Evolutionary conservation across 2,888 invertebrate genomes (phyloP).

Genomic region (Zaprionus bogoriensis): DNA sequence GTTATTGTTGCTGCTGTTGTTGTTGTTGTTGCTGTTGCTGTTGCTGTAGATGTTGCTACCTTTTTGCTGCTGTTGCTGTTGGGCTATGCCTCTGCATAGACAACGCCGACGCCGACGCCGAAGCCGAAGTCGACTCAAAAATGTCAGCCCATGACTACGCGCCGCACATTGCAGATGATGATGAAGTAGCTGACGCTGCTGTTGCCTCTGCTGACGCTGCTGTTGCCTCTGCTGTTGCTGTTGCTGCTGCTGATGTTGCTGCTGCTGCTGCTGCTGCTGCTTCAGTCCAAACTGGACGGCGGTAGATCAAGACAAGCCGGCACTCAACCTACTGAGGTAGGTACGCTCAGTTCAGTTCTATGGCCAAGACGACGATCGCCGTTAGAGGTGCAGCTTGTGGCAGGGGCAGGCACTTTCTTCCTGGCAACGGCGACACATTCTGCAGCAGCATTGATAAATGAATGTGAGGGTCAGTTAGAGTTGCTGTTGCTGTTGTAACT

Average conservation of each 20-base stretch:
- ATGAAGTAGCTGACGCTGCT: conserved; percentile 63
- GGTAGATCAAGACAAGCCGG: conserved; percentile 61
- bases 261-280: conserved; percentile 15
- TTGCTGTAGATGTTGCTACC: conserved; percentile 50
- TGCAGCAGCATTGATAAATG: conserved; percentile 68
- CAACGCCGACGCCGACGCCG: conserved; percentile 26
- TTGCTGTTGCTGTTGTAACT: no score
- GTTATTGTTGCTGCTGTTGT: conserved; percentile 30
- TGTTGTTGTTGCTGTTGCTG: conserved; percentile 23
- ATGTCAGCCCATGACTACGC: conserved; percentile 73
- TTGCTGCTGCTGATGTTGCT: neutral
- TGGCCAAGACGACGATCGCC: conserved; percentile 33
- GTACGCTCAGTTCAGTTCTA: conserved; percentile 39
- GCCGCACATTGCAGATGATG: conserved; percentile 72
- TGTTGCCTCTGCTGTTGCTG: conserved; percentile 18
- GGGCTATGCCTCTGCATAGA: conserved; percentile 58
- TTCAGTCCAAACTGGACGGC: conserved; percentile 32
- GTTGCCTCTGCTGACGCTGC: conserved; percentile 14
- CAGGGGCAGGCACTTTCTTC: conserved; percentile 29
- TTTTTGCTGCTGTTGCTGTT: conserved; percentile 59
- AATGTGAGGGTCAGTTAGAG: conserved; percentile 78
- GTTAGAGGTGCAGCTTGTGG: conserved; percentile 20
- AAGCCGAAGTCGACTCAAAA: conserved; percentile 61
- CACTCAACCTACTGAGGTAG: conserved; percentile 11
- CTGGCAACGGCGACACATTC: conserved; percentile 67